Evolutionary conservation across 2,888 invertebrate genomes (phyloP), one percentile per base, ranked within the genome.

Genomic region (Cephalotes varians): DNA sequence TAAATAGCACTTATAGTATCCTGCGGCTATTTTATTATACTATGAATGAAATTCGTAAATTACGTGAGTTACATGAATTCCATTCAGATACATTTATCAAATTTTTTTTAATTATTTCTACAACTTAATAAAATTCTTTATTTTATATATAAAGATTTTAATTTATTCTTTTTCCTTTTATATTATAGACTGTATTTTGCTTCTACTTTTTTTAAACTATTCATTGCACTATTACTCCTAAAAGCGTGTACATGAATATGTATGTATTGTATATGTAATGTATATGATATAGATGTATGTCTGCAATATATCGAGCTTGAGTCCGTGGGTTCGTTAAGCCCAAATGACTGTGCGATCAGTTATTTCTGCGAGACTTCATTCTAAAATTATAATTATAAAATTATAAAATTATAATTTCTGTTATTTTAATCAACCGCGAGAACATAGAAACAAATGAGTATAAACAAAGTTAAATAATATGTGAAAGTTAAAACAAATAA

Each of bases 281-380:
- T 28, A 28, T 54, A 54, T 2, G 31, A 58, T 4, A 7, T 31
- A 31, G 18, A 12, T 62, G 5, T 25, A 15, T 21, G 2, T 37
- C 21, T 37, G 62, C 15, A 37, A 15, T 7, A 40, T 40, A 62
- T 62, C 15, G 21, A 62, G 37, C 15, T 12, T 25, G 37, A 12
- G 12, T 62, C 2, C 21, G 9, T 60, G 62, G 12, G 21, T 37
- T 64, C 3, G 25, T 7, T 40, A 40, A 64, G 62, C 15, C 6
- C 37, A 64, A 64, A 64, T 25, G 62, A 64, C 37, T 15, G 40
- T 40, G 62, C 37, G 25, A 64, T 64, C 37, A 37, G 12, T 62
- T 15, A 40, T 40, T 21, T 25, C 25, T 40, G 3, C 15, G 40
- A 7, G 21, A 25, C 25, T 62, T 6, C 12, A 62, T 37, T 40